Evolutionary conservation across 2,888 invertebrate genomes (phyloP).

Genomic region (Hymenopus coronatus): DNA sequence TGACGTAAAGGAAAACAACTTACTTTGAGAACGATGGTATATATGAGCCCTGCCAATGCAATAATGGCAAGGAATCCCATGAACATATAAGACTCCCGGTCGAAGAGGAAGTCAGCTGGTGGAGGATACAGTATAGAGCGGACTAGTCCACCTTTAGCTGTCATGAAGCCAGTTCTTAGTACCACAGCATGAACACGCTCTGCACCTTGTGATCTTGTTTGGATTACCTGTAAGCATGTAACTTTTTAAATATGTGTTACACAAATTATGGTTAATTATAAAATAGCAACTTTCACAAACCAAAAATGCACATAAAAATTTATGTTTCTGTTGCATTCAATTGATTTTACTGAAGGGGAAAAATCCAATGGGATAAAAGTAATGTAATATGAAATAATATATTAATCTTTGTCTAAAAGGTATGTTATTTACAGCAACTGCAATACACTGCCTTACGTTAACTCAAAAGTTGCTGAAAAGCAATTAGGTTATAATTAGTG

Average conservation of each 20-base stretch:
- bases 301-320: neutral
- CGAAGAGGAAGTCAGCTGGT: constrained; percentile 56
- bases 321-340: neutral
- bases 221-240: constrained; percentile 15
- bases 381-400: no score
- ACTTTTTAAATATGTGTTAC: neutral
- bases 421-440: no score
- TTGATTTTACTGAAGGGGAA: no score
- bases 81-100: constrained; percentile 52
- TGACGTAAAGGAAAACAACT: neutral
- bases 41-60: constrained; percentile 53
- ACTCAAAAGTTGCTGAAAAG: no score
- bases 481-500: no score
- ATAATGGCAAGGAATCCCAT: constrained; percentile 51
- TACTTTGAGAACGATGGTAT: constrained; percentile 56
- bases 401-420: no score
- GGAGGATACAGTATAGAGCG: constrained; percentile 57
- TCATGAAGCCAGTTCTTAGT: constrained; percentile 47
- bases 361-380: no score
- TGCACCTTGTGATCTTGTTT: constrained; percentile 12
- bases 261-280: no score
- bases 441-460: no score
- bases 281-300: neutral
- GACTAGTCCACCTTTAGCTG: constrained; percentile 53
- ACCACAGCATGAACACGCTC: constrained; percentile 40